Base-by-base conservation (phyloP, 2,888 invertebrate species). In the Meandrusa payeni region DNA sequence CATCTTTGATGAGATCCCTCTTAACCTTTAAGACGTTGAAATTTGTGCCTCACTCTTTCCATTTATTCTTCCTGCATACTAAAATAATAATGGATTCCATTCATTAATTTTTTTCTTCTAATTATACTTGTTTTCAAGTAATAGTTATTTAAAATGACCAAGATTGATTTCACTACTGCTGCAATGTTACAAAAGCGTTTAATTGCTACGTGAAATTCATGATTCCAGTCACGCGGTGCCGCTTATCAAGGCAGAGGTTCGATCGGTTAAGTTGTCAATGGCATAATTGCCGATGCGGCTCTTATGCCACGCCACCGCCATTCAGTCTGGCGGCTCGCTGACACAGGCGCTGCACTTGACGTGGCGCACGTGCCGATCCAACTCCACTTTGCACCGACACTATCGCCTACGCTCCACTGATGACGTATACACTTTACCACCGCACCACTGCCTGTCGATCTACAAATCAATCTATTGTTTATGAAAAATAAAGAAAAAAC, bases 291-390 rank as follows among this genome's bases (percentile, higher is more conserved):
- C 69, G 65, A 67, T 68, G 69, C 64, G 69, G 69, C 70, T 71
- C 71, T 76, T 69, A 24, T 65, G 61, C 57, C 66, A 59, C 52
- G 57, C 51, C 54, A 60, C 58, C 55, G 61, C 59, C 63, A 68
- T 72, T 69, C 64, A 72, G 63, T 48, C 47, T 39, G 57, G 56
- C 41, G 44, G 51, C 51, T 49, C 57, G 62, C 61, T 63, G 63
- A 62, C 78, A 65, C 72, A 73, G 76, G 66, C 61, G 56, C 50
- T 54, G 59, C 72, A 69, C 82, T 80, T 64, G 70, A 76, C 64
- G 64, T 57, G 64, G 52, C 76, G 83, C 79, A 73, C 85, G 82
- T 85, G 83, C 82, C 85, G 79, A 82, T 82, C 80, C n/a, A 69
- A 69, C 63, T 65, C 69, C 76, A 73, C 83, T 81, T 64, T 53